A percentile compares a stretch with the other conserved stretches of the same genome.
Conservation (phyloP, 92 coral and sea anemone species). For the Bergia puertoricense region DNA sequence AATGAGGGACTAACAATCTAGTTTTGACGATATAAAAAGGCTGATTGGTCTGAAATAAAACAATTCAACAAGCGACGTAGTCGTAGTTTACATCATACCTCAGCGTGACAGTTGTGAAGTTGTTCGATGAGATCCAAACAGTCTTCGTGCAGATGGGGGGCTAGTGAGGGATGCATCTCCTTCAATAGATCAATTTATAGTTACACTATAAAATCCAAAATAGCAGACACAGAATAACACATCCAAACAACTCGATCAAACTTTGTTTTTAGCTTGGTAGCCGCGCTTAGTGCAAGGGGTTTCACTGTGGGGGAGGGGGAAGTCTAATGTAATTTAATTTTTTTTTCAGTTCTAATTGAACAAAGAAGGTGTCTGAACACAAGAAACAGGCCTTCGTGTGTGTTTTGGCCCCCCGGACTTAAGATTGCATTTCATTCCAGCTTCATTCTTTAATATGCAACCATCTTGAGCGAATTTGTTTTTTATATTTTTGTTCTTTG, state of each 20-base stretch:
- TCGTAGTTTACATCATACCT: slow-evolving; percentile 52
- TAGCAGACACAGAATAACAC: too few species aligned
- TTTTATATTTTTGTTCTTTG: neutral
- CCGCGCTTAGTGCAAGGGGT: too few species aligned
- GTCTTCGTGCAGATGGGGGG: slow-evolving; percentile 90
- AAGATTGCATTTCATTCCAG: too few species aligned
- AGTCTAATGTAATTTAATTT: too few species aligned
- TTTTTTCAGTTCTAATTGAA: too few species aligned
- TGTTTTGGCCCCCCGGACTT: neutral
- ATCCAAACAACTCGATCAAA: neutral
- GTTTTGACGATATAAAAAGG: neutral
- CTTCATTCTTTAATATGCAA: too few species aligned
- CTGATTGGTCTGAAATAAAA: neutral
- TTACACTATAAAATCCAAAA: neutral
- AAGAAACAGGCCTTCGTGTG: too few species aligned
- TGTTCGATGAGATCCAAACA: slow-evolving; percentile 81
- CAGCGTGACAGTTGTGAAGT: slow-evolving; percentile 78
- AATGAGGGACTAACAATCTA: neutral
- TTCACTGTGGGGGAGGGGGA: too few species aligned
- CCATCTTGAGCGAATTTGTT: too few species aligned
- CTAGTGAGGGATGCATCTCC: slow-evolving; percentile 84
- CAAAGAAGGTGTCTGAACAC: too few species aligned
- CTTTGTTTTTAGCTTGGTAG: neutral
- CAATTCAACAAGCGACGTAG: too few species aligned
- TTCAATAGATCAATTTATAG: neutral